Evolutionary conservation across 2,888 invertebrate species (phyloP), one percentile per base, ranked within the genome.

Genomic region (Sphaerophoria taeniata): DNA sequence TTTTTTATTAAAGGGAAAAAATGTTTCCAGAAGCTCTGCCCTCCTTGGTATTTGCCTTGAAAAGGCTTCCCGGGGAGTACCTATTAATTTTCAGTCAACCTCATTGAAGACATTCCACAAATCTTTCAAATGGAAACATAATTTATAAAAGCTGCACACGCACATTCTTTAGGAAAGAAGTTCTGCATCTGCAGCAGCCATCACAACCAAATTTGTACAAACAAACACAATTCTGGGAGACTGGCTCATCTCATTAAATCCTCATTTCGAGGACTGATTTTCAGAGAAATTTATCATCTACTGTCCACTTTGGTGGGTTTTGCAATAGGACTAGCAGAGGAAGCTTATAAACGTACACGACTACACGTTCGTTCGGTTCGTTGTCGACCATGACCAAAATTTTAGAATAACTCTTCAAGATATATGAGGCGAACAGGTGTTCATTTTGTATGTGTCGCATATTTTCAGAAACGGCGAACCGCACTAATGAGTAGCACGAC

Each of bases 361-460:
- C n/a, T 3, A 9, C 16, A 16, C 14, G 4, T 3, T 11, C 39
- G 16, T 6, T 1, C 24, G 6, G 11, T 49, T 47, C 72, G 69
- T 61, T 60, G 45, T 56, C 43, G 43, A 70, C 87, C 87, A 87
- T 88, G 89, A 88, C 89, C 89, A 88, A 89, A 89, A 89, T 90
- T 91, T 91, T 90, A 90, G 91, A 91, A 91, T 91, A 91, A 91
- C 92, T 91, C 92, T 91, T 91, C 90, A 90, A 91, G 91, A 91
- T 91, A 91, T 92, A 92, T 90, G 91, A 90, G 92, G 89, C 88
- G 88, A 90, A 90, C 91, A 91, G 91, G 92, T 91, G 92, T 87
- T 88, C 88, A 85, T 87, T 88, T 90, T 90, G 78, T 83, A 65
- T 83, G 61, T 74, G 83, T 83, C 83, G 78, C 78, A 74, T 71